These are phyloP conservation scores for Anseranas semipalmata DNA, from an alignment of 2,113 vertebrate genomes.

Conservation along the genomic window DNA sequence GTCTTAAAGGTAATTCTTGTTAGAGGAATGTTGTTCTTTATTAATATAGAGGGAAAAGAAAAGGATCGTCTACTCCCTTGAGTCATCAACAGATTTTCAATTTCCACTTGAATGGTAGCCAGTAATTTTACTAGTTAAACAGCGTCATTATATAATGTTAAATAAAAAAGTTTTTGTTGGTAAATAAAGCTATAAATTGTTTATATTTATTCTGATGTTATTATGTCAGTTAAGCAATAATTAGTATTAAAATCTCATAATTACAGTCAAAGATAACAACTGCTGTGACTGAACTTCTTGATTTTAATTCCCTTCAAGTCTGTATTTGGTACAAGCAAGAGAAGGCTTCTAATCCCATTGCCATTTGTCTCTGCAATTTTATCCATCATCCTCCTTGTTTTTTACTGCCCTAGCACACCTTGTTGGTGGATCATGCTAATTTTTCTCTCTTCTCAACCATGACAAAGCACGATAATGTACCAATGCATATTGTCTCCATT, in stretches of 20 bases:
- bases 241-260: conserved; percentile 39
- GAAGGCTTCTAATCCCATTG: conserved; percentile 35
- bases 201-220: conserved; percentile 35
- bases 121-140: not conserved
- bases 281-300: conserved; percentile 37
- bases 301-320: conserved; percentile 9
- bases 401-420: conserved; percentile 60
- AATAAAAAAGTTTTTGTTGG: conserved; percentile 2
- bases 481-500: conserved; percentile 54
- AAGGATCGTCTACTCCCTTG: not conserved
- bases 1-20: conserved; percentile 87
- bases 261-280: conserved; percentile 11
- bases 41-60: not conserved
- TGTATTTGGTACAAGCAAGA: not conserved
- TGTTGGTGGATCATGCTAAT: conserved; percentile 42
- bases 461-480: conserved; percentile 69
- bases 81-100: not conserved
- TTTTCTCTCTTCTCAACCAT: conserved; percentile 36
- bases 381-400: conserved; percentile 62
- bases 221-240: conserved; percentile 40
- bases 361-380: conserved; percentile 64
- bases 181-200: conserved; percentile 25
- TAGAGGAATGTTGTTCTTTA: conserved; percentile 14
- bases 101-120: not conserved
- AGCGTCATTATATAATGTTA: not conserved